Evolutionary conservation across 2,113 vertebrate genomes (phyloP).

Genomic region (Emberiza fucata): DNA sequence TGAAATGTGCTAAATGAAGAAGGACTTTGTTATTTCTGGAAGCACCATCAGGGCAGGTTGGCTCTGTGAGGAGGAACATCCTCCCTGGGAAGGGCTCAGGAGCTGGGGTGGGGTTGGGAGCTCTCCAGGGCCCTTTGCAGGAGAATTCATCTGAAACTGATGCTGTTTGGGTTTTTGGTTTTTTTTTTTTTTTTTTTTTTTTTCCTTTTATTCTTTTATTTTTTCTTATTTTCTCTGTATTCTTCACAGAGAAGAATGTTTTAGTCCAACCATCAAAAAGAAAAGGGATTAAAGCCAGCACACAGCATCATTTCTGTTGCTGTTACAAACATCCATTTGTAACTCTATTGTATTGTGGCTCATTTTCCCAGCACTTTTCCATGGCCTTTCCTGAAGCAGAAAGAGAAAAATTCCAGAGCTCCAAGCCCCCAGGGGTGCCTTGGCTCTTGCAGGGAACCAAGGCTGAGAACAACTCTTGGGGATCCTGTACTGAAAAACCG

Average conservation of each 20-base stretch:
- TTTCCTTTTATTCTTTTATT: too few species aligned
- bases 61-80: neutral
- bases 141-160: neutral
- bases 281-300: too few species aligned
- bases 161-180: neutral
- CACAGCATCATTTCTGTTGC: too few species aligned
- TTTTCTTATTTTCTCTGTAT: too few species aligned
- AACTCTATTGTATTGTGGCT: neutral
- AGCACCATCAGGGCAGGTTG: neutral
- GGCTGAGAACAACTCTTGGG: neutral
- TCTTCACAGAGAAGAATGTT: neutral
- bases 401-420: neutral
- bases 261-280: too few species aligned
- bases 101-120: fast-evolving
- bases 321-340: neutral
- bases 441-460: neutral
- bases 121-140: neutral
- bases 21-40: neutral
- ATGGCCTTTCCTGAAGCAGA: neutral
- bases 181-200: too few species aligned
- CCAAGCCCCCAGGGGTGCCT: neutral
- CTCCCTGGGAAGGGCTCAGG: fast-evolving
- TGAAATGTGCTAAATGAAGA: neutral
- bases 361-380: neutral
- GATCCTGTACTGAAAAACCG: too few species aligned